phyloP scores from a whole-genome alignment of 2,888 invertebrate species.

The Cosmia pyralina region DNA sequence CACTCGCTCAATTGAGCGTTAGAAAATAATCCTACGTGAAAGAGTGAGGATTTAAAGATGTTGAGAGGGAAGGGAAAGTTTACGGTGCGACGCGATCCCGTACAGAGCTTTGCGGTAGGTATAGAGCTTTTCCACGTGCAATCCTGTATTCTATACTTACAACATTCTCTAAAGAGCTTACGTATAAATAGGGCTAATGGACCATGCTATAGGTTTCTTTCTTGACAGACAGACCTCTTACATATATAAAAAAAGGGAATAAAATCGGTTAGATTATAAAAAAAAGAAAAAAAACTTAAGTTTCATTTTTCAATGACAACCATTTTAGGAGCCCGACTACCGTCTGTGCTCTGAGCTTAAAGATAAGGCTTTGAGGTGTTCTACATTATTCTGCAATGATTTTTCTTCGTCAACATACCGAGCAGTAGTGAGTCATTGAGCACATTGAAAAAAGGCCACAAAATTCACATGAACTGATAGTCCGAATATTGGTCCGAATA shows the following conservation, averaged over 20 bases:
- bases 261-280: not conserved
- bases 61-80: not conserved
- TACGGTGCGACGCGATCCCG: not conserved
- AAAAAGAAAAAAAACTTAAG: not conserved
- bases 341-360: no score
- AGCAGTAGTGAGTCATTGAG: not conserved
- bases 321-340: not conserved
- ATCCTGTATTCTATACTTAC: not conserved
- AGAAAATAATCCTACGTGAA: not conserved
- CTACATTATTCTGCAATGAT: not conserved
- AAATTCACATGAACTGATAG: not conserved
- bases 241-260: not conserved
- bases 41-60: not conserved
- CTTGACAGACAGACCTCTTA: not conserved
- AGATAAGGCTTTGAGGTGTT: not conserved
- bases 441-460: no score
- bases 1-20: not conserved
- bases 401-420: not conserved
- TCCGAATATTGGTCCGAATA: no score
- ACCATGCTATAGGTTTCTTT: not conserved
- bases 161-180: not conserved
- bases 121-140: not conserved
- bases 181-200: not conserved
- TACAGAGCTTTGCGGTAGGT: not conserved
- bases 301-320: not conserved